Conservation (phyloP, 2,888 invertebrate genomes). For the Sminthurides aquaticus region DNA sequence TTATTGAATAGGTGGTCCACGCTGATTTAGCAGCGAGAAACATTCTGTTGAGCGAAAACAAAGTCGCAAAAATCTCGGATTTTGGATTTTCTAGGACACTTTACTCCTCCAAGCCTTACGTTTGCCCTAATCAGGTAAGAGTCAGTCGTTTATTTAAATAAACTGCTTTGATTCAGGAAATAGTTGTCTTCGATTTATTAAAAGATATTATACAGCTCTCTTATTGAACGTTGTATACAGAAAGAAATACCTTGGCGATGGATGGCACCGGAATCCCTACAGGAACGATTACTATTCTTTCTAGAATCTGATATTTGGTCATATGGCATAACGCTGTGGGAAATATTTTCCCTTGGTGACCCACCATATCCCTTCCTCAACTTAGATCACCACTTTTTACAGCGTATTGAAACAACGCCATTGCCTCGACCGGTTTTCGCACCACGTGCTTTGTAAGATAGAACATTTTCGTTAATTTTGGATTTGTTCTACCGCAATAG, state of each 20-base stretch:
- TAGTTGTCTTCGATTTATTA: too few relatives aligned
- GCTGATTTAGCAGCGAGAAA: conserved; percentile 15
- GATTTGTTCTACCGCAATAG: too few relatives aligned
- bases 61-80: conserved; percentile 17
- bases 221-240: too few relatives aligned
- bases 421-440: neutral
- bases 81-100: conserved; percentile 10
- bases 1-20: conserved; percentile 6
- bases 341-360: conserved; percentile 10
- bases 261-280: conserved; percentile 11
- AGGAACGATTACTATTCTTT: neutral
- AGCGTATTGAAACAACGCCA: neutral
- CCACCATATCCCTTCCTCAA: neutral
- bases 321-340: conserved; percentile 6
- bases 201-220: too few relatives aligned
- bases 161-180: too few relatives aligned
- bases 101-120: conserved; percentile 8
- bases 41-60: conserved; percentile 2
- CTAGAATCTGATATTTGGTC: conserved; percentile 15
- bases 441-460: neutral
- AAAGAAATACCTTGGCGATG: conserved; percentile 10
- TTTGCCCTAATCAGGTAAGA: neutral
- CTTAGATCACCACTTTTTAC: neutral
- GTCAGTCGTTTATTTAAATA: too few relatives aligned
- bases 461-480: neutral